A percentile compares a stretch with the other conserved stretches of the same genome.
Evolutionary conservation across 2,888 invertebrate genomes (phyloP).

Genomic region (Zhengitettix transpicula): DNA sequence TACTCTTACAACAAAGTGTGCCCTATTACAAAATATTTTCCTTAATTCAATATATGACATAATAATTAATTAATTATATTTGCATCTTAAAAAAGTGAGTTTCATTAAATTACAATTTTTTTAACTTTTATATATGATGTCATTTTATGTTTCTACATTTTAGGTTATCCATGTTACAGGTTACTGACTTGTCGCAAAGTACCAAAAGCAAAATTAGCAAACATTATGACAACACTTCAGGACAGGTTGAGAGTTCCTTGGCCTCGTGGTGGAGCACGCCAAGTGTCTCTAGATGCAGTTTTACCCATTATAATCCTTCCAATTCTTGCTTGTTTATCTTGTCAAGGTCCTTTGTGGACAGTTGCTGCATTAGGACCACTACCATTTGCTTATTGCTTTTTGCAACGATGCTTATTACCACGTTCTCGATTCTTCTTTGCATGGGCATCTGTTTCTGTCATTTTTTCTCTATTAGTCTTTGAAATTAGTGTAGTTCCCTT

Average conservation of each 20-base stretch:
- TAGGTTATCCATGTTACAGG: conserved; percentile 20
- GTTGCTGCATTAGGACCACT: neutral
- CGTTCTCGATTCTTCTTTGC: conserved; percentile 58
- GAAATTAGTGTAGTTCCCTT: conserved; percentile 52
- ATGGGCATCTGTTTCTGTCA: conserved; percentile 53
- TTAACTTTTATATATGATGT: neutral
- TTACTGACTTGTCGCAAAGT: conserved; percentile 24
- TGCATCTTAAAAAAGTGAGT: too few relatives aligned
- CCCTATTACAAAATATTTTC: too few relatives aligned
- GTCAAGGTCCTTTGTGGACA: conserved; percentile 25
- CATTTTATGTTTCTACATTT: neutral
- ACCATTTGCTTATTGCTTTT: neutral
- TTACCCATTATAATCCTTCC: conserved; percentile 33
- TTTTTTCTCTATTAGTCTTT: conserved; percentile 49
- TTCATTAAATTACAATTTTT: too few relatives aligned
- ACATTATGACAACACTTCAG: conserved; percentile 30
- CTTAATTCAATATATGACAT: too few relatives aligned
- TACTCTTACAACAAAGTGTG: too few relatives aligned
- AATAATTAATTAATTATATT: too few relatives aligned
- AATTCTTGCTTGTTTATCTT: conserved; percentile 28
- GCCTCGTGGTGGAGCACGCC: conserved; percentile 37
- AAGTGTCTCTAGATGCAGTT: conserved; percentile 31
- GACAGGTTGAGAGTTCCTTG: conserved; percentile 40
- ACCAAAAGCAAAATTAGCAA: conserved; percentile 20
- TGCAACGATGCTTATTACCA: conserved; percentile 18